A percentile compares a stretch with the other conserved stretches of the same genome.
These are phyloP conservation scores for Chloropsis cyanopogon DNA, from an alignment of 2,113 vertebrate species.

Conservation along the genomic window DNA sequence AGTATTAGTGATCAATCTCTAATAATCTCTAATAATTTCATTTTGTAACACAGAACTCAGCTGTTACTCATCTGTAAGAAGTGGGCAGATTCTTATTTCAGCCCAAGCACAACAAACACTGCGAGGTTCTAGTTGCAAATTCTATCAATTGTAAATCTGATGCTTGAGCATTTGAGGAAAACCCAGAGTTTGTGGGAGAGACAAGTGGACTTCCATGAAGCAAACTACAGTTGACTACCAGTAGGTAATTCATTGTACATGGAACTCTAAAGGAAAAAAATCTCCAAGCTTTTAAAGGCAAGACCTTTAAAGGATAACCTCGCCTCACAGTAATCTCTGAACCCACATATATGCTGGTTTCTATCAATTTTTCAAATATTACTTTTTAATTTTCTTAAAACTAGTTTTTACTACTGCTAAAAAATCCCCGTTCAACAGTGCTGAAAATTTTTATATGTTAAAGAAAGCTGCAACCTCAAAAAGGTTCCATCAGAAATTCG, in stretches of 20 bases:
- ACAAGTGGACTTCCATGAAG: neutral
- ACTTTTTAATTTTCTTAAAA: neutral
- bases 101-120: neutral
- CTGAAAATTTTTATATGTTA: neutral
- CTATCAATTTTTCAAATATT: neutral
- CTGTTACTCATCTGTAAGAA: neutral
- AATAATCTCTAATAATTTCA: neutral
- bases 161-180: neutral
- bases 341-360: neutral
- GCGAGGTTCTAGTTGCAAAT: neutral
- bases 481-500: neutral
- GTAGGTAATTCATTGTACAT: neutral
- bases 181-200: neutral
- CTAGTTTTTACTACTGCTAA: neutral
- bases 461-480: neutral
- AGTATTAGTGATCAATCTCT: neutral
- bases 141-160: neutral
- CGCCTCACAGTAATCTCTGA: neutral
- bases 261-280: neutral
- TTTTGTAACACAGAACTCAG: neutral
- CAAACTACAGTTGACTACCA: neutral
- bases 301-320: neutral
- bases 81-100: neutral
- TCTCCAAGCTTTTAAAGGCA: neutral
- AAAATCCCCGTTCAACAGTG: rapidly evolving